Evolutionary conservation across 2,888 invertebrate genomes (phyloP), one percentile per base, ranked within the genome.

Genomic region (Nemurella pictetii): DNA sequence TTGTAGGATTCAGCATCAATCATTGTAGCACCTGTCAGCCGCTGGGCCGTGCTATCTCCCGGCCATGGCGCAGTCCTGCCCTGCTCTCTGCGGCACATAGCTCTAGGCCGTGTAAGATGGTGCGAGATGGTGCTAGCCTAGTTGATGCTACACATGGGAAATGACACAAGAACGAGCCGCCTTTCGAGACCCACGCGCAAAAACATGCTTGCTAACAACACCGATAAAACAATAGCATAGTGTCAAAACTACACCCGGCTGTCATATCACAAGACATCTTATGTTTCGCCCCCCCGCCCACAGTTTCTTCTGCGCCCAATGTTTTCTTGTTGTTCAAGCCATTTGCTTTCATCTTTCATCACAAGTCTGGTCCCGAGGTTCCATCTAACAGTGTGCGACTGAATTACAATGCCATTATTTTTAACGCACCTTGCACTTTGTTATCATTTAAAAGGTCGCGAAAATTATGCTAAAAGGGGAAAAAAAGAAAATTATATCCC

Each of bases 21-120:
- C 78, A 78, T 78, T 78, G 30, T 29, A 78, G 78, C 78, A 78
- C 78, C 78, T 78, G 27, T 75, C 75, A 26, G 75, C 75, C n/a
- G n/a, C n/a, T n/a, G n/a, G n/a, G n/a, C n/a, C n/a, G n/a, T n/a
- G n/a, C n/a, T n/a, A n/a, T n/a, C n/a, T n/a, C n/a, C n/a, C n/a
- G n/a, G n/a, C n/a, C n/a, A n/a, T n/a, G n/a, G n/a, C n/a, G n/a
- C n/a, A n/a, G n/a, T n/a, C n/a, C n/a, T n/a, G n/a, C n/a, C n/a
- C n/a, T n/a, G n/a, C n/a, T n/a, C n/a, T n/a, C n/a, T n/a, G n/a
- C n/a, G n/a, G n/a, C n/a, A n/a, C n/a, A n/a, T n/a, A n/a, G n/a
- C n/a, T n/a, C n/a, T n/a, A n/a, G n/a, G n/a, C n/a, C n/a, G n/a
- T n/a, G n/a, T n/a, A n/a, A n/a, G n/a, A n/a, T n/a, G n/a, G n/a